phyloP scores from a whole-genome alignment of 2,797 vertebrate species.

The Centropyge bicolor region DNA sequence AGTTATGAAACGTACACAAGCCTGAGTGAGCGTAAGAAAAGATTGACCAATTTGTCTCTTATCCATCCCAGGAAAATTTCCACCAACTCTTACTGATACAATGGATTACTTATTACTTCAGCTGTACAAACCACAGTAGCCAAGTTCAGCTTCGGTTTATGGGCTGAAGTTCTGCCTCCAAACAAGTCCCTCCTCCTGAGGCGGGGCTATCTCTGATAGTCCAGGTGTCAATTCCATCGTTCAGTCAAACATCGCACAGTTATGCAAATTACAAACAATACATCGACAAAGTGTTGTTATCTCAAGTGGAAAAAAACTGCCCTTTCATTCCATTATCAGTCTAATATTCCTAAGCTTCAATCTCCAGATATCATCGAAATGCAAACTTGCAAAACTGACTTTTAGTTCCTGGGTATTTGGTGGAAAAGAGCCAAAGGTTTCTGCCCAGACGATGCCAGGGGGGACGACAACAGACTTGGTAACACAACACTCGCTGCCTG shows the following conservation, averaged over 20 bases:
- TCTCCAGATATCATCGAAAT: background rate
- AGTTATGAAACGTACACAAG: background rate
- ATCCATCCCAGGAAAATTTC: background rate
- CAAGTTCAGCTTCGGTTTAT: background rate
- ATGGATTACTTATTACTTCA: constrained; percentile 32
- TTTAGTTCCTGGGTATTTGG: background rate
- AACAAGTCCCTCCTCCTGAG: background rate
- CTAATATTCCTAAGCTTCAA: background rate
- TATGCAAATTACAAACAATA: background rate
- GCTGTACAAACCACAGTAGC: background rate
- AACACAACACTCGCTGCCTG: background rate
- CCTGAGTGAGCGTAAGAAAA: background rate
- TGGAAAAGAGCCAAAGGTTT: background rate
- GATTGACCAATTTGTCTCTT: background rate
- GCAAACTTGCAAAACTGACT: background rate
- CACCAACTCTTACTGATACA: background rate
- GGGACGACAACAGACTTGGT: background rate
- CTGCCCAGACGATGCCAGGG: background rate
- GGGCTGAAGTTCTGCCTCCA: background rate
- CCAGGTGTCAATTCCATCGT: background rate
- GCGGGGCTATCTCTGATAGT: background rate
- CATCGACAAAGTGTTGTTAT: background rate
- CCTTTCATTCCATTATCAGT: background rate
- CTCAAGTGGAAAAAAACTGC: too few species aligned
- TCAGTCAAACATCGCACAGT: background rate